These are phyloP conservation scores for Otis tarda DNA, from an alignment of 2,113 vertebrate species.

Conservation along the genomic window DNA sequence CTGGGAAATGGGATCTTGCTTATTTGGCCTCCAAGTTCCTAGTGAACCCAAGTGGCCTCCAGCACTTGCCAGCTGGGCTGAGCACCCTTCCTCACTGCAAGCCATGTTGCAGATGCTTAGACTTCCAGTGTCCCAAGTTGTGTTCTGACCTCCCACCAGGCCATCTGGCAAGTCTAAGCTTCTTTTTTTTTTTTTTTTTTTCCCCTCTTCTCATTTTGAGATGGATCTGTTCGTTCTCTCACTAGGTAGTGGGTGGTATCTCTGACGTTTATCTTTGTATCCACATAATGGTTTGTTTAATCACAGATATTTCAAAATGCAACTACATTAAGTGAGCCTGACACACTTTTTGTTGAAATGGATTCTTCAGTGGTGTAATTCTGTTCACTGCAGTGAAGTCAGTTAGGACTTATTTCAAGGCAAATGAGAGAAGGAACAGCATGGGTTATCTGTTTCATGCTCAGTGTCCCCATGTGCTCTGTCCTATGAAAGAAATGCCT, in stretches of 20 bases:
- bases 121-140: background rate
- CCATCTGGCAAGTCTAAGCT: background rate
- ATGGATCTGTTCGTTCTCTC: background rate
- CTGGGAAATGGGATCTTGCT: background rate
- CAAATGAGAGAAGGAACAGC: background rate
- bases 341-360: background rate
- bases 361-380: background rate
- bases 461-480: background rate
- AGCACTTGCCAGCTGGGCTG: background rate
- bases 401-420: background rate
- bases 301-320: background rate
- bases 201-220: background rate
- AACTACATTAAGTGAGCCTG: background rate
- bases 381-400: background rate
- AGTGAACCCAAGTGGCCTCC: background rate
- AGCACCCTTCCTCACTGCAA: background rate
- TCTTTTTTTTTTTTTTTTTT: accelerated
- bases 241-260: background rate
- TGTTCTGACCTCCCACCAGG: background rate
- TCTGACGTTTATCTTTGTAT: background rate
- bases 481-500: background rate
- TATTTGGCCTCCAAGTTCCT: background rate
- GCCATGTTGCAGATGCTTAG: background rate
- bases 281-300: background rate
- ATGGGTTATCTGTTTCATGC: background rate